These are phyloP conservation scores for Molossus molossus DNA, from an alignment of 2,797 vertebrate species.

Conservation along the genomic window DNA sequence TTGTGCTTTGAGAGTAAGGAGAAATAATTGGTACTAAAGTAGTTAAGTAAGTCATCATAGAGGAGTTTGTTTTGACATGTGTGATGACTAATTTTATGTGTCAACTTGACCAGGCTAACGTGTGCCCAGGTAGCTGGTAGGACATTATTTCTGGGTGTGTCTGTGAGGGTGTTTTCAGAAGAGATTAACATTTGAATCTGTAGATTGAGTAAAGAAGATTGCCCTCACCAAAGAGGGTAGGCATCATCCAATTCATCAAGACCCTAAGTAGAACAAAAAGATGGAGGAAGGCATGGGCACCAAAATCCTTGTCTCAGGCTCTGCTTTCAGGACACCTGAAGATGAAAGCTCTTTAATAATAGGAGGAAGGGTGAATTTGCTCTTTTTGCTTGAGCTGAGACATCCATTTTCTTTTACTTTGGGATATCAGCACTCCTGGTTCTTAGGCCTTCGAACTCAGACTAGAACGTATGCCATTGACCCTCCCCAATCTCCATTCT, in stretches of 20 bases:
- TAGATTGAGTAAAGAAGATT: conserved; percentile 13
- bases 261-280: background rate
- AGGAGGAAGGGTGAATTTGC: background rate
- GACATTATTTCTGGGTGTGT: background rate
- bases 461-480: background rate
- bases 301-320: too few species aligned
- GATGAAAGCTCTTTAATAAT: too few species aligned
- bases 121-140: background rate
- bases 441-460: background rate
- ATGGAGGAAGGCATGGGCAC: background rate
- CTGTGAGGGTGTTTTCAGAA: background rate
- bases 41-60: background rate
- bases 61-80: conserved; percentile 40
- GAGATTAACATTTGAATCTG: background rate
- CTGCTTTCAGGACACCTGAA: too few species aligned
- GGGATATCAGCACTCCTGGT: background rate
- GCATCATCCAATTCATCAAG: background rate
- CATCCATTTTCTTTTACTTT: background rate
- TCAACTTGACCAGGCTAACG: background rate
- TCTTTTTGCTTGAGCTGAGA: background rate
- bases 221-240: background rate
- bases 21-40: background rate
- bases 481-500: background rate
- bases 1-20: background rate
- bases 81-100: background rate